Conservation (phyloP, 2,113 vertebrate species). For the Heloderma charlesbogerti region DNA sequence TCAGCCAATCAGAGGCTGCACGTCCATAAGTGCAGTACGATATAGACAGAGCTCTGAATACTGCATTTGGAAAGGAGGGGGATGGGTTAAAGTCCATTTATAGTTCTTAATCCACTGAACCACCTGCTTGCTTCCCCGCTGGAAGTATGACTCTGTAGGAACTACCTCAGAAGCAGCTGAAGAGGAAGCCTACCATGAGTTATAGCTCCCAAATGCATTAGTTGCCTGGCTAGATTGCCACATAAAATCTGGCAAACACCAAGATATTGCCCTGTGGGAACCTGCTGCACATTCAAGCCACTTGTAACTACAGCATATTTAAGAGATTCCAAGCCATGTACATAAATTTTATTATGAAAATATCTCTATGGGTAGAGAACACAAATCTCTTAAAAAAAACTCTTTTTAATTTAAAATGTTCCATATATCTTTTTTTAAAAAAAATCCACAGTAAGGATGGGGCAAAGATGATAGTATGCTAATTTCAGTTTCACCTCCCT, state of each 20-base stretch:
- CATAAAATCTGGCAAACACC: neutral
- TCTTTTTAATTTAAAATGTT: neutral
- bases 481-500: neutral
- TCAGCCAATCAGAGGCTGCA: neutral
- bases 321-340: neutral
- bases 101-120: neutral
- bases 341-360: neutral
- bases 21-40: neutral
- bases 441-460: neutral
- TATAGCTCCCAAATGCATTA: neutral
- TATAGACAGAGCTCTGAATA: neutral
- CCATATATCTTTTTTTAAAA: neutral
- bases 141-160: neutral
- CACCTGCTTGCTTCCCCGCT: neutral
- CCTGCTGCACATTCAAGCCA: neutral
- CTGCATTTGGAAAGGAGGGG: neutral
- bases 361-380: neutral
- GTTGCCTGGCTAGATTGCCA: conserved; percentile 1
- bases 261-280: neutral
- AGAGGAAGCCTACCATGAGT: conserved; percentile 16
- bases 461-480: neutral
- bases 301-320: neutral
- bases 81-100: neutral
- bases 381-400: neutral
- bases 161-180: conserved; percentile 26